Evolutionary conservation across 1,140 invertebrate species (phyloP).

Genomic region (Cepaea nemoralis): DNA sequence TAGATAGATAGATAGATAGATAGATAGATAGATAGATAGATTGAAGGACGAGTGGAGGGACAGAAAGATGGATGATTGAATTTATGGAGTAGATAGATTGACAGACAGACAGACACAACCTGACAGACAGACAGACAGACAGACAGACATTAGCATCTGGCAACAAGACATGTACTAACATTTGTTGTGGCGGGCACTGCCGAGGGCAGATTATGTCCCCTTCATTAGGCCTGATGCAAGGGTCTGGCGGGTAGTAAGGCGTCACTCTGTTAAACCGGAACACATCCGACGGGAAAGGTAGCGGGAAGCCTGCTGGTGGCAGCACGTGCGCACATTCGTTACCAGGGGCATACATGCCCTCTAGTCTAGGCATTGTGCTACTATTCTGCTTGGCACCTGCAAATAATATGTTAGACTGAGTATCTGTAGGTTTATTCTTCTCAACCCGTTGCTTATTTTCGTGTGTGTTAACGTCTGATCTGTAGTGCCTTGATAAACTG

Average conservation of each 20-base stretch:
- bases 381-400: neutral
- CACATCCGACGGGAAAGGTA: neutral
- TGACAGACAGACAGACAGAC: too few species aligned
- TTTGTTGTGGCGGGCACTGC: neutral
- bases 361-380: constrained; percentile 11
- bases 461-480: neutral
- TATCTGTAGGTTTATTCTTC: too few species aligned
- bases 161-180: neutral
- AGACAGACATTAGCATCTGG: too few species aligned
- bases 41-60: too few species aligned
- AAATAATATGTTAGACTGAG: too few species aligned
- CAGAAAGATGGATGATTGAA: too few species aligned
- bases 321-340: constrained; percentile 5
- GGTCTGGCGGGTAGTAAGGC: constrained; percentile 21
- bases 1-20: too few species aligned
- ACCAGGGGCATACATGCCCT: constrained; percentile 25
- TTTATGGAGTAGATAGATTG: too few species aligned
- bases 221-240: constrained; percentile 24
- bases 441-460: neutral
- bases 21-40: too few species aligned
- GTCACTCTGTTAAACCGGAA: constrained; percentile 29
- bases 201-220: constrained; percentile 13
- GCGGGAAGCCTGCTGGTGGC: neutral
- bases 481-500: neutral
- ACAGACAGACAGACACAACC: too few species aligned